phyloP scores from a whole-genome alignment of 2,797 vertebrate genomes.

The Telmatherina bonti region DNA sequence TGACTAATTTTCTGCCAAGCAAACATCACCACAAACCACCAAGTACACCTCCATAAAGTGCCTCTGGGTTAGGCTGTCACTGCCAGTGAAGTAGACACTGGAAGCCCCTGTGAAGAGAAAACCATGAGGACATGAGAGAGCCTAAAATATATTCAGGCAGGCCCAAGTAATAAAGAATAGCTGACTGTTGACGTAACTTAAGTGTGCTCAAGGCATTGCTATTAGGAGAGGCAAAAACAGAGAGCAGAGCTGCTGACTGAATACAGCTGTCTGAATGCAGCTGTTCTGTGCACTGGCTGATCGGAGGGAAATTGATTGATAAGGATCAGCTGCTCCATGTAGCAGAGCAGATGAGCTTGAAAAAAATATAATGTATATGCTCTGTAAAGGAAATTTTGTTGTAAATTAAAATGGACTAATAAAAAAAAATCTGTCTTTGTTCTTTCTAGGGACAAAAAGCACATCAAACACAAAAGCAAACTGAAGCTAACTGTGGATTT shows the following conservation, averaged over 20 bases:
- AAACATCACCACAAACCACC: slow-evolving; percentile 13
- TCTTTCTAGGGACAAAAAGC: neutral
- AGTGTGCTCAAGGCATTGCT: slow-evolving; percentile 56
- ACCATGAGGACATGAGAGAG: slow-evolving; percentile 28
- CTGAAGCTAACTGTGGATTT: neutral
- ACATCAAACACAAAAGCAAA: neutral
- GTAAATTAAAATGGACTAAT: slow-evolving; percentile 12
- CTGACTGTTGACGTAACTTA: slow-evolving; percentile 62
- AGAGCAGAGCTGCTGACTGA: slow-evolving; percentile 53
- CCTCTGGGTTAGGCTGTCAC: slow-evolving; percentile 29
- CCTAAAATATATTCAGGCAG: slow-evolving; percentile 21
- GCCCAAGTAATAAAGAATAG: slow-evolving; percentile 54
- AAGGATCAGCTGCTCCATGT: slow-evolving; percentile 47
- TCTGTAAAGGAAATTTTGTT: slow-evolving; percentile 22
- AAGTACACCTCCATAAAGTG: slow-evolving; percentile 12
- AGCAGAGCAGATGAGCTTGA: slow-evolving; percentile 20
- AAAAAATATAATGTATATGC: neutral
- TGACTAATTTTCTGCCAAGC: slow-evolving; percentile 13
- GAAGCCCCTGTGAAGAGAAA: slow-evolving; percentile 22
- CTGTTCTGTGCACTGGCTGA: slow-evolving; percentile 50
- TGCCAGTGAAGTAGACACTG: slow-evolving; percentile 23
- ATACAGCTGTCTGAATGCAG: slow-evolving; percentile 74
- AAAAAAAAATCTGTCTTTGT: slow-evolving; percentile 5
- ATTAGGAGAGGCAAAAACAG: slow-evolving; percentile 22
- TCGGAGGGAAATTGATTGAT: slow-evolving; percentile 57